These are phyloP conservation scores for Acromyrmex heyeri DNA, from an alignment of 1,140 invertebrate genomes.

Conservation along the genomic window DNA sequence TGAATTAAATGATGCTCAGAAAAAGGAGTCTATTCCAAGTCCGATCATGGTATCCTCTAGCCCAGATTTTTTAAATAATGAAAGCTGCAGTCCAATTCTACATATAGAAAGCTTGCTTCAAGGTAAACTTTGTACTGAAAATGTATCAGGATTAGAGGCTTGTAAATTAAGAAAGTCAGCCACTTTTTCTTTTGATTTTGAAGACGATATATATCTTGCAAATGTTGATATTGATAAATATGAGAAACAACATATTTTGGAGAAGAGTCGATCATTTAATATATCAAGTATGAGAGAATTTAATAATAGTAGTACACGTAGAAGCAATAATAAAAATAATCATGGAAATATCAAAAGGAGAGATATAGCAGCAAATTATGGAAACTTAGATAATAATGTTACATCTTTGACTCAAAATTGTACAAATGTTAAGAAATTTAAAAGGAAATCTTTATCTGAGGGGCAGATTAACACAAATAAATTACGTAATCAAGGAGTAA, in stretches of 20 bases:
- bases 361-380: not conserved
- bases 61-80: slow-evolving; percentile 52
- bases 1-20: slow-evolving; percentile 17
- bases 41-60: slow-evolving; percentile 67
- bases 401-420: slow-evolving; percentile 26
- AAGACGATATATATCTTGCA: slow-evolving; percentile 62
- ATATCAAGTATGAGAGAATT: not conserved
- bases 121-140: not conserved
- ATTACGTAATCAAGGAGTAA: not conserved
- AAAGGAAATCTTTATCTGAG: slow-evolving; percentile 66
- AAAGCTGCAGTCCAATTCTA: not conserved
- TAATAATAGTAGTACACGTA: not conserved
- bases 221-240: slow-evolving; percentile 49
- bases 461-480: slow-evolving; percentile 31
- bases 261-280: slow-evolving; percentile 31
- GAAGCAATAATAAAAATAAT: slow-evolving; percentile 16
- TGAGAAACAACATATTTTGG: slow-evolving; percentile 16
- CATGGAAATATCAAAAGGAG: not conserved
- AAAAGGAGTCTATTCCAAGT: slow-evolving; percentile 23
- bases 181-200: slow-evolving; percentile 21
- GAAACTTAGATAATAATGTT: not conserved
- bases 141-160: not conserved
- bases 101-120: not conserved
- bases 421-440: slow-evolving; percentile 46
- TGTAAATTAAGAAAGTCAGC: not conserved